Evolutionary conservation across 2,888 invertebrate genomes (phyloP).

Genomic region (Tachina lurida): DNA sequence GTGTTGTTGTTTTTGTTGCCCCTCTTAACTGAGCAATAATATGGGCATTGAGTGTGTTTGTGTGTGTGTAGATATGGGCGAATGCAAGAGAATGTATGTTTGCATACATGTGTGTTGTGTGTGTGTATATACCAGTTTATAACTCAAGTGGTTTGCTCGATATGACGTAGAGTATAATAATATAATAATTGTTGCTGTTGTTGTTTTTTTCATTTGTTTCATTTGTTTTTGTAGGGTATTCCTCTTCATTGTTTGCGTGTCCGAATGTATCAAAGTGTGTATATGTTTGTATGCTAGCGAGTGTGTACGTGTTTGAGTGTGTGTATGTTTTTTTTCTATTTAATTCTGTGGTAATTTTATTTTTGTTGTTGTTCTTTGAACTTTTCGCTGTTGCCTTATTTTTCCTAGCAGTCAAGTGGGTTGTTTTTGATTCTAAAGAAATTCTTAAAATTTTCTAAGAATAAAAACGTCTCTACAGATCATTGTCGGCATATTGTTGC

Average conservation of each 20-base stretch:
- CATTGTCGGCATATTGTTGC: conserved; percentile 18
- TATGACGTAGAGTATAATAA: conserved; percentile 52
- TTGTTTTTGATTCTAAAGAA: conserved; percentile 59
- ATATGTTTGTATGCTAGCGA: too few relatives aligned
- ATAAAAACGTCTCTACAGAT: conserved; percentile 46
- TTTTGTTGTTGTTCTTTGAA: conserved; percentile 32
- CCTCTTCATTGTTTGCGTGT: conserved; percentile 39
- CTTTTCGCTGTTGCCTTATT: conserved; percentile 9
- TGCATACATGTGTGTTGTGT: not conserved
- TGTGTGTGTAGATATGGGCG: not conserved
- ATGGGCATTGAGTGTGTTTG: not conserved
- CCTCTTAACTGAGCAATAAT: conserved; percentile 30
- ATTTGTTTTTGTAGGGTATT: conserved; percentile 59
- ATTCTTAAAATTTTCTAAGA: conserved; percentile 65
- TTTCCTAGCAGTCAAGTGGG: conserved; percentile 52
- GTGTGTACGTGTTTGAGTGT: not conserved
- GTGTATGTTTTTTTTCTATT: not conserved
- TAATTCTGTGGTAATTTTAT: conserved; percentile 38
- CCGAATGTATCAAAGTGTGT: not conserved
- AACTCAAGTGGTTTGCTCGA: conserved; percentile 62
- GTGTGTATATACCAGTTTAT: not conserved
- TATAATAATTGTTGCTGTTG: conserved; percentile 43
- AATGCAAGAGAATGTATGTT: conserved; percentile 16
- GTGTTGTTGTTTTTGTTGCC: conserved; percentile 6
- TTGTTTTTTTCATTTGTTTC: conserved; percentile 4